Percentiles rank a stretch among this genome's conserved stretches.
Conservation (phyloP, 2,113 vertebrate species). For the Ahaetulla prasina region DNA sequence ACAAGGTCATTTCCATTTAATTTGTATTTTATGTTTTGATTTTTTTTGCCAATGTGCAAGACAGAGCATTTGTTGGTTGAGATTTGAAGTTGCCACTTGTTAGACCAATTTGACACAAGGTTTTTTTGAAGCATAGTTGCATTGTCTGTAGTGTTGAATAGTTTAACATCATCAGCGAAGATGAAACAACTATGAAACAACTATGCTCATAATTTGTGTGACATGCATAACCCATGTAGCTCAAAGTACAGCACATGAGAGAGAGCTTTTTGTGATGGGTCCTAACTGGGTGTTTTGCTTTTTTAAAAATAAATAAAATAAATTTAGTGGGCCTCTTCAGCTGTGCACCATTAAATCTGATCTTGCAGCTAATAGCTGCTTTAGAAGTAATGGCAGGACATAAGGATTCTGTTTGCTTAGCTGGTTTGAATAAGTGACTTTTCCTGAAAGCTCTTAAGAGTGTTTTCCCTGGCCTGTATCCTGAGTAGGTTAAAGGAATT, state of each 20-base stretch:
- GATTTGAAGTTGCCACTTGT: too few relatives aligned
- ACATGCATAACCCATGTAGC: not conserved
- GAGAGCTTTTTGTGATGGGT: not conserved
- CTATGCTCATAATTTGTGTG: not conserved
- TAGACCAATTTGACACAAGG: too few relatives aligned
- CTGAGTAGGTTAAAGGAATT: slow-evolving; percentile 37
- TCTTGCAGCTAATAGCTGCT: not conserved
- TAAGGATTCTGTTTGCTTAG: slow-evolving; percentile 5
- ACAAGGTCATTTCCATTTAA: too few relatives aligned
- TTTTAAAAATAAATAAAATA: not conserved
- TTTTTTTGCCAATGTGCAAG: too few relatives aligned
- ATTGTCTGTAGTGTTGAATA: too few relatives aligned
- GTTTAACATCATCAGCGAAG: too few relatives aligned
- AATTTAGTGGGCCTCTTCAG: not conserved
- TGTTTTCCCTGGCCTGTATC: slow-evolving; percentile 36
- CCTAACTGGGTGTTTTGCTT: not conserved
- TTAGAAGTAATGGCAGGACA: accelerated
- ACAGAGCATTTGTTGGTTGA: too few relatives aligned
- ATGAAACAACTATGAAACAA: too few relatives aligned
- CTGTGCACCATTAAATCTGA: not conserved
- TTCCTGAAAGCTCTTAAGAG: not conserved
- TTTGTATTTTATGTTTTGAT: too few relatives aligned
- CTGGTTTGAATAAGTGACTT: slow-evolving; percentile 1
- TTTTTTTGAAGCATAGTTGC: too few relatives aligned
- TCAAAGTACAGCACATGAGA: not conserved